A percentile compares a stretch with the other conserved stretches of the same genome.
These are phyloP conservation scores for Leucoraja erinaceus DNA, from an alignment of 2,113 vertebrate genomes.

Conservation along the genomic window DNA sequence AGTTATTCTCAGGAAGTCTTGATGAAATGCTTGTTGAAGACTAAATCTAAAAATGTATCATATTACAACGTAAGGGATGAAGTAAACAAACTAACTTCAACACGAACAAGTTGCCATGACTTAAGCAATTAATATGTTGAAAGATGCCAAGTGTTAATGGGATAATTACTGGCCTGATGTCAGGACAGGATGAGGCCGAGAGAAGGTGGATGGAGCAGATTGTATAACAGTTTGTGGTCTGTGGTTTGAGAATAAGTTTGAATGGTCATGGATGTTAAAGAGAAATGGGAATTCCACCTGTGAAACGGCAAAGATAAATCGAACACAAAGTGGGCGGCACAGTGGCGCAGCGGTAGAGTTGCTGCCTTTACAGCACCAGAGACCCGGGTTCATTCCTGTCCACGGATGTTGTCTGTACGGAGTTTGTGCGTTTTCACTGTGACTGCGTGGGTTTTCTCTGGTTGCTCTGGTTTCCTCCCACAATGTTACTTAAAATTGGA, in stretches of 20 bases:
- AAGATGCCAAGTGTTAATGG: conserved; percentile 23
- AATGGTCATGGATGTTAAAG: not conserved
- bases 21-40: not conserved
- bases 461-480: too few species aligned
- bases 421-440: too few species aligned
- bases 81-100: not conserved
- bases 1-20: not conserved
- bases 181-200: not conserved
- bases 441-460: too few species aligned
- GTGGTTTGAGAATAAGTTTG: not conserved
- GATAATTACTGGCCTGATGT: not conserved
- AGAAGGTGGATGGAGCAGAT: not conserved
- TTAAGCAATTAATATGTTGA: not conserved
- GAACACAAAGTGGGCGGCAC: too few species aligned
- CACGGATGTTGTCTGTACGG: too few species aligned
- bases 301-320: not conserved
- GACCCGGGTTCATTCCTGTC: too few species aligned
- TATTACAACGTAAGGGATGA: not conserved
- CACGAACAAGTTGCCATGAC: not conserved
- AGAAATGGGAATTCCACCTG: not conserved
- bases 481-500: too few species aligned
- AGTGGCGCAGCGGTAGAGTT: too few species aligned
- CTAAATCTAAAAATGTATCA: not conserved
- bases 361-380: too few species aligned
- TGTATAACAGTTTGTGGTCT: conserved; percentile 23